Base-by-base conservation (phyloP, 2,888 invertebrate species). In the Epinotia nisella region DNA sequence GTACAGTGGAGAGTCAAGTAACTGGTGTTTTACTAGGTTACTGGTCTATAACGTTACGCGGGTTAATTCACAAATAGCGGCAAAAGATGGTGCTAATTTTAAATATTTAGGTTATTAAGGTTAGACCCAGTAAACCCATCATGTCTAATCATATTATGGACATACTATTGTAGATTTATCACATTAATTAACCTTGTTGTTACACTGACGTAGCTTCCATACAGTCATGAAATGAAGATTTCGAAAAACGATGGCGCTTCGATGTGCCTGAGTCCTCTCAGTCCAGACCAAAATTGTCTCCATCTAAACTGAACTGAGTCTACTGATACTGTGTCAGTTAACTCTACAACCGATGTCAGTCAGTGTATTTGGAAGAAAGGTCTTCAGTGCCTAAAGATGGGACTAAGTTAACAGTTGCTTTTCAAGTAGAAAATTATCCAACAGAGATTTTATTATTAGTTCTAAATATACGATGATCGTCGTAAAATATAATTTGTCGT, bases 21-120 rank as follows among this genome's bases (percentile, higher is more conserved):
- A n/a, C n/a, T 53, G 41, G 59, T 61, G 60, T 69, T 53, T 9
- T 11, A 49, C n/a, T 49, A 35, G 35, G 35, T 0, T 35, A 35
- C 9, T 21, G 51, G 51, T 51, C 58, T 17, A 21, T 35, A 58
- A 55, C 59, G 41, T 55, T 61, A 60, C 72, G 72, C 67, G 61
- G 72, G 72, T 62, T 29, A 35, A 21, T 68, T 73, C 73, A 73
- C 73, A 73, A 73, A 72, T 62, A 64, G 60, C 61, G 58, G 53
- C 64, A 68, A 64, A 74, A 79, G 81, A 78, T 82, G 82, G 82
- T 82, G 82, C 82, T 82, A 82, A 76, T 76, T 76, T 76, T 77
- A 76, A 73, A 70, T 77, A 49, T 75, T 72, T 74, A 78, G 76
- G 70, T 78, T 73, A 49, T 49, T 71, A 78, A 76, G 53, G 39